A percentile compares a stretch with the other conserved stretches of the same genome.
Conservation (phyloP, 2,888 invertebrate genomes). For the Thecophora atra region DNA sequence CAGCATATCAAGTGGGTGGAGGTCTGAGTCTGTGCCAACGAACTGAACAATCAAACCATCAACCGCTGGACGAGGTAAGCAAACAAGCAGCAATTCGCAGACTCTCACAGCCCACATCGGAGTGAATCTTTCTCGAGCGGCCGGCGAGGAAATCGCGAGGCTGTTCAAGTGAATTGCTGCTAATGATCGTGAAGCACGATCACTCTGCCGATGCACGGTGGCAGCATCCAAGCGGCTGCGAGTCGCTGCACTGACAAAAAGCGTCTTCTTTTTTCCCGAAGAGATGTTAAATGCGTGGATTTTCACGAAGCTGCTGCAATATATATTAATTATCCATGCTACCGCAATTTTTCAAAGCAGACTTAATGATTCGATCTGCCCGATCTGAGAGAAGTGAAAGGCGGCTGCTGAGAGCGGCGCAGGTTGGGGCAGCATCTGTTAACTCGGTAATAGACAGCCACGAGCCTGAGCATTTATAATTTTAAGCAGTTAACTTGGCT, state of each 20-base stretch:
- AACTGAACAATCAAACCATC: not conserved
- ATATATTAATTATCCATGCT: constrained; percentile 26
- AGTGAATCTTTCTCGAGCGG: not conserved
- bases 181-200: constrained; percentile 34
- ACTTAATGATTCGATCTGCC: not conserved
- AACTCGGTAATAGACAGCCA: not conserved
- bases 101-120: constrained; percentile 16
- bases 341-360: constrained; percentile 11
- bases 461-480: not conserved
- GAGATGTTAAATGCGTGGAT: constrained; percentile 20
- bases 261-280: not conserved
- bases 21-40: not conserved
- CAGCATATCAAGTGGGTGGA: constrained; percentile 31
- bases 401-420: not conserved
- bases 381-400: constrained; percentile 6
- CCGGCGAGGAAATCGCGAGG: not conserved
- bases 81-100: not conserved
- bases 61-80: not conserved
- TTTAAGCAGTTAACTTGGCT: not conserved
- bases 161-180: constrained; percentile 21
- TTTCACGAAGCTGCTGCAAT: constrained; percentile 18
- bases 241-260: not conserved
- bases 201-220: not conserved
- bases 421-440: no score
- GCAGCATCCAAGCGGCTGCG: not conserved